Conservation (phyloP, 2,888 invertebrate species). For the Busseola fusca region DNA sequence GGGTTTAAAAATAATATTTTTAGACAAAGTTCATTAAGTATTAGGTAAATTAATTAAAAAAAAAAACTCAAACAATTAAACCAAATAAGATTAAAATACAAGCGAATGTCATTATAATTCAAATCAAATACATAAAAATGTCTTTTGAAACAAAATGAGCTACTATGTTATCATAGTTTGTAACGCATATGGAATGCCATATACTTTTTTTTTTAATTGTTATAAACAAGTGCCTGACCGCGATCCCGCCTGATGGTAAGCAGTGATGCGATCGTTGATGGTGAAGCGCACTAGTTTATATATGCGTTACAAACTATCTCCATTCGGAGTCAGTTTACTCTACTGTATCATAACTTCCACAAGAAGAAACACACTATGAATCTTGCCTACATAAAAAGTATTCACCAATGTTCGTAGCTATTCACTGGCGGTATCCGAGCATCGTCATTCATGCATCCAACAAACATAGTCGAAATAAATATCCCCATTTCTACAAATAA, state of each 20-base stretch:
- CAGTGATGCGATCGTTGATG: no score
- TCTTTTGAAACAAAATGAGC: not conserved
- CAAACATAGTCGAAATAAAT: conserved; percentile 1
- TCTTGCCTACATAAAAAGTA: not conserved
- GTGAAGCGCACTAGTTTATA: no score
- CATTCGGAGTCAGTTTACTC: not conserved
- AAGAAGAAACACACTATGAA: not conserved
- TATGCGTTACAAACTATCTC: not conserved
- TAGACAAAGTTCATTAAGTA: not conserved
- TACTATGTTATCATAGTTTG: no score
- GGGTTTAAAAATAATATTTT: no score
- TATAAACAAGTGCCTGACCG: no score
- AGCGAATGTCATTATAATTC: no score
- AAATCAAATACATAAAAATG: not conserved
- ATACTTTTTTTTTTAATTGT: no score
- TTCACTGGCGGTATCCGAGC: not conserved
- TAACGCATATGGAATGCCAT: no score
- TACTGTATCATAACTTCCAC: not conserved
- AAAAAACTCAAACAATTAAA: not conserved
- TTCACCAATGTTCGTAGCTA: not conserved
- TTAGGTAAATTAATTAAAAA: not conserved
- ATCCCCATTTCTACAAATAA: conserved; percentile 1
- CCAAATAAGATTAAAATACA: no score
- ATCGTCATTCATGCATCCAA: not conserved
- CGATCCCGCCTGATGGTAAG: no score